Evolutionary conservation across 2,888 invertebrate species (phyloP).

Genomic region (Myopa tessellatipennis): DNA sequence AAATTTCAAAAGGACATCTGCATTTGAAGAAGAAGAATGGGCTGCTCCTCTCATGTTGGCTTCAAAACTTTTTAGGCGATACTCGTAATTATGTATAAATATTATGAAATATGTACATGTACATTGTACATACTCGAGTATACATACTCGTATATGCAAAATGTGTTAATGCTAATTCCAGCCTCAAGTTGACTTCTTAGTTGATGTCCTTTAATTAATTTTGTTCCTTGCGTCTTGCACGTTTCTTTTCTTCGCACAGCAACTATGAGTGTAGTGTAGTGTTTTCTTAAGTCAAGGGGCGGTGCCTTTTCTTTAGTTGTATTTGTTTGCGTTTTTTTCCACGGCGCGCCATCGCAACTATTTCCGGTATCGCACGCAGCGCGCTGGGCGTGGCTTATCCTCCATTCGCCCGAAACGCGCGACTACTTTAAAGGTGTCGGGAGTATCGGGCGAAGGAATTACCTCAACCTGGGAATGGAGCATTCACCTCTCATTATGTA

Average conservation of each 20-base stretch:
- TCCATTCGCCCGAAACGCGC: conserved; percentile 2
- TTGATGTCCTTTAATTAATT: background rate
- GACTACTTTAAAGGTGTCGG: conserved; percentile 8
- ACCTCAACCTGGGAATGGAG: background rate
- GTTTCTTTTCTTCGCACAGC: background rate
- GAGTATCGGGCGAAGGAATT: background rate
- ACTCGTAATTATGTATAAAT: too few relatives aligned
- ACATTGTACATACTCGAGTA: too few relatives aligned
- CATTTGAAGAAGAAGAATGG: too few relatives aligned
- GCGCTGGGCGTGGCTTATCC: conserved; percentile 21
- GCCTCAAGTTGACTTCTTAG: too few relatives aligned
- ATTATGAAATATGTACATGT: too few relatives aligned
- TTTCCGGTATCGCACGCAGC: conserved; percentile 1
- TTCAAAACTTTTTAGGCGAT: too few relatives aligned
- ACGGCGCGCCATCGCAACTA: conserved; percentile 28
- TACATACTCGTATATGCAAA: too few relatives aligned
- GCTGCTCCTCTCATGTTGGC: too few relatives aligned
- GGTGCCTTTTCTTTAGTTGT: background rate
- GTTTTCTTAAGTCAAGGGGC: background rate
- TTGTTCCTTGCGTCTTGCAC: conserved; percentile 9
- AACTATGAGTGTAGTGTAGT: background rate
- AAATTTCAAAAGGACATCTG: too few relatives aligned
- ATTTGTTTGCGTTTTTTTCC: conserved; percentile 8
- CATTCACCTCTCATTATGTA: conserved; percentile 23
- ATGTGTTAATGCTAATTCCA: too few relatives aligned